These are phyloP conservation scores for Phaenicophaeus curvirostris DNA, from an alignment of 2,797 vertebrate genomes.

Conservation along the genomic window DNA sequence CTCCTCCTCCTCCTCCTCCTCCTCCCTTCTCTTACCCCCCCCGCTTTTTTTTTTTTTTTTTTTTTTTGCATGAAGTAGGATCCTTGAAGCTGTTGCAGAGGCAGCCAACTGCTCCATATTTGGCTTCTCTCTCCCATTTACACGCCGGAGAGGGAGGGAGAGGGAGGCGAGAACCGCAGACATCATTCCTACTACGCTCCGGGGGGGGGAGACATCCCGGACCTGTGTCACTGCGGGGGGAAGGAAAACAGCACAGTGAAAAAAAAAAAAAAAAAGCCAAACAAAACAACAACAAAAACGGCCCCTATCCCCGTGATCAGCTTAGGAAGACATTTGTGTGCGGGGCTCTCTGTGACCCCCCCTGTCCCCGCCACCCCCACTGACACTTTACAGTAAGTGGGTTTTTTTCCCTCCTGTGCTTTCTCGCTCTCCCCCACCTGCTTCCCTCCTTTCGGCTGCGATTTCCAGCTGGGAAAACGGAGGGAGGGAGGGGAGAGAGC, in stretches of 20 bases:
- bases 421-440: constrained; percentile 36
- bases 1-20: constrained; percentile 63
- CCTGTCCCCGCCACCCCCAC: constrained; percentile 80
- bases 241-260: too few species aligned
- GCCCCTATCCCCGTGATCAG: constrained; percentile 71
- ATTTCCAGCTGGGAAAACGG: constrained; percentile 74
- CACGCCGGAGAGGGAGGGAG: constrained; percentile 76
- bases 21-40: neutral
- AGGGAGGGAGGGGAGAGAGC: neutral
- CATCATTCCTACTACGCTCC: constrained; percentile 87
- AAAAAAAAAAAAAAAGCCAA: constrained; percentile 38
- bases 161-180: constrained; percentile 87
- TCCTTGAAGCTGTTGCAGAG: constrained; percentile 84
- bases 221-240: constrained; percentile 88
- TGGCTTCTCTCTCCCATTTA: constrained; percentile 87
- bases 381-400: constrained; percentile 91
- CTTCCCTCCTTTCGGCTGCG: constrained; percentile 48
- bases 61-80: constrained; percentile 83
- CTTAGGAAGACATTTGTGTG: constrained; percentile 67
- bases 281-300: constrained; percentile 1
- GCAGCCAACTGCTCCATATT: constrained; percentile 93
- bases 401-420: constrained; percentile 75
- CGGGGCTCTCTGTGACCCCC: constrained; percentile 66
- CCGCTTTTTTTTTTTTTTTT: constrained; percentile 61
- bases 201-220: constrained; percentile 85